Conservation (phyloP, 1,140 invertebrate genomes). For the Sogatella furcifera region DNA sequence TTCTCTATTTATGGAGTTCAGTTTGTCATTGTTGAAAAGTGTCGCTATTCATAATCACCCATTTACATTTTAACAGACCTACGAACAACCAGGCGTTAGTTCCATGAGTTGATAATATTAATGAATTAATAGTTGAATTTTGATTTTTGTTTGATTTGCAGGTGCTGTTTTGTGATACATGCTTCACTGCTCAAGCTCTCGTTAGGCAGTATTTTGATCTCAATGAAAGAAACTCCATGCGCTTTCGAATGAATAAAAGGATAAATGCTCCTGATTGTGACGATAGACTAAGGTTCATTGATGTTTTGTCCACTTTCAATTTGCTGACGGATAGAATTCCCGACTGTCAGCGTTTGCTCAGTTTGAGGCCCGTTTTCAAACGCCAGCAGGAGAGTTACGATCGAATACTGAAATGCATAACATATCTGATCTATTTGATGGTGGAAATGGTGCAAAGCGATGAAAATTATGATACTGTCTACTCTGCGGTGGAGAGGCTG, state of each 20-base stretch:
- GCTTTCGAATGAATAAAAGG: too few relatives aligned
- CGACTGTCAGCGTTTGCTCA: slow-evolving; percentile 48
- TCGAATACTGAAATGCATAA: slow-evolving; percentile 62
- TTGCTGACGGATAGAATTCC: slow-evolving; percentile 47
- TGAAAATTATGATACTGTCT: slow-evolving; percentile 34
- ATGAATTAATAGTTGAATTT: too few relatives aligned
- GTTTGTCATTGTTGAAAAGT: too few relatives aligned
- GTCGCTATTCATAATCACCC: too few relatives aligned
- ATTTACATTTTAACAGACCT: too few relatives aligned
- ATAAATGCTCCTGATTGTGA: slow-evolving; percentile 27
- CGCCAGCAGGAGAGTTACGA: slow-evolving; percentile 75
- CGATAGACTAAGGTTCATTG: slow-evolving; percentile 49
- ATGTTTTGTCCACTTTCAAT: slow-evolving; percentile 60
- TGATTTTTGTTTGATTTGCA: slow-evolving; percentile 17
- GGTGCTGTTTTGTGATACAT: slow-evolving; percentile 58
- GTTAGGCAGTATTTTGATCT: slow-evolving; percentile 68
- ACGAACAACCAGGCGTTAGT: too few relatives aligned
- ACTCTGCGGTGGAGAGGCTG: slow-evolving; percentile 38
- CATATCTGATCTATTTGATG: slow-evolving; percentile 69
- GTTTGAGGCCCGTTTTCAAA: slow-evolving; percentile 54
- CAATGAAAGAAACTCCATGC: slow-evolving; percentile 47
- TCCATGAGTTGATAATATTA: neutral
- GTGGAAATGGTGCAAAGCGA: slow-evolving; percentile 45
- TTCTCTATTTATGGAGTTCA: too few relatives aligned
- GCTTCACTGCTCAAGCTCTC: slow-evolving; percentile 68